Evolutionary conservation across 1,140 invertebrate genomes (phyloP).

Genomic region (Armadillidium nasatum): DNA sequence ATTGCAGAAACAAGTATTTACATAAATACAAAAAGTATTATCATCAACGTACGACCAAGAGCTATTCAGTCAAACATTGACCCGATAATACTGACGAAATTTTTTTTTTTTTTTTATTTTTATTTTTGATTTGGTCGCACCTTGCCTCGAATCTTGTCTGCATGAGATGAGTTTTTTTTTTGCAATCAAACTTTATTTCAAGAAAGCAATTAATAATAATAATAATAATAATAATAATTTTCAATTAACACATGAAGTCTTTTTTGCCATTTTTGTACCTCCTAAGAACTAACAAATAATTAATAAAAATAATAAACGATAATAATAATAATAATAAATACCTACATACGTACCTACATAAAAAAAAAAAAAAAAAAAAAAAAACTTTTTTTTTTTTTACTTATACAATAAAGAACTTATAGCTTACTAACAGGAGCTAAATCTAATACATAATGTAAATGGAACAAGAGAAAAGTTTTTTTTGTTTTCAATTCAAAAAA

Average conservation of each 20-base stretch:
- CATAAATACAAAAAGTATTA: too few relatives aligned
- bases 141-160: slow-evolving; percentile 6
- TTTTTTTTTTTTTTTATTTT: background rate
- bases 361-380: too few relatives aligned
- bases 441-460: background rate
- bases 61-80: too few relatives aligned
- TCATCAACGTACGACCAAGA: too few relatives aligned
- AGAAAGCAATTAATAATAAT: background rate
- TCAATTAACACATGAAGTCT: background rate
- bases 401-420: background rate
- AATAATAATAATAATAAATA: background rate
- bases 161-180: slow-evolving; percentile 1
- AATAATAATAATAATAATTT: too few relatives aligned
- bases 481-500: too few relatives aligned
- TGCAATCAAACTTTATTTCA: background rate
- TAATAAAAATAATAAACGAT: background rate
- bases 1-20: too few relatives aligned
- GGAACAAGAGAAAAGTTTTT: too few relatives aligned
- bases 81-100: too few relatives aligned
- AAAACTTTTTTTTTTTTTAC: too few relatives aligned
- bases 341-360: too few relatives aligned
- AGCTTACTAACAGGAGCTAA: background rate
- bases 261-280: slow-evolving; percentile 1
- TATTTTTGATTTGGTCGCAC: background rate
- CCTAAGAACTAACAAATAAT: slow-evolving; percentile 1